phyloP scores from a whole-genome alignment of 1,140 invertebrate genomes.

The Lepeophtheirus salmonis region DNA sequence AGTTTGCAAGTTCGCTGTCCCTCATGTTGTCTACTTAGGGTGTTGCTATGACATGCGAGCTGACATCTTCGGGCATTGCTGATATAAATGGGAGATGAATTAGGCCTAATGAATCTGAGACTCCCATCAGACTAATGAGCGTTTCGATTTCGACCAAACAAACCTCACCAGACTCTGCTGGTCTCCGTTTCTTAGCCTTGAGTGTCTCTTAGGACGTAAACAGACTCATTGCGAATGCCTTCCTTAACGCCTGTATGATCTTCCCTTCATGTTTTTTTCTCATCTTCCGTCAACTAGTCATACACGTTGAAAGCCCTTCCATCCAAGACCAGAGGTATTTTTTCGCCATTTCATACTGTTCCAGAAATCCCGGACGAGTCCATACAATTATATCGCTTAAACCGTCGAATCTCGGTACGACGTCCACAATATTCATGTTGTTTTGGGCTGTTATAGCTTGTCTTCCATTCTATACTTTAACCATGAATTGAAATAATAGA shows the following conservation, averaged over 20 bases:
- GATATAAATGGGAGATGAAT: too few relatives aligned
- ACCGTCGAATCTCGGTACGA: background rate
- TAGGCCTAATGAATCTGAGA: too few relatives aligned
- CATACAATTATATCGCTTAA: background rate
- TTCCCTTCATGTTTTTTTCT: background rate
- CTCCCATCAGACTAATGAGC: background rate
- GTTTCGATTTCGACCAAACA: background rate
- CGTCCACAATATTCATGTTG: background rate
- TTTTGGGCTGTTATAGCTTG: background rate
- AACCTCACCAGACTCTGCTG: background rate
- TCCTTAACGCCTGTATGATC: background rate
- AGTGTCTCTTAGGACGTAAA: background rate
- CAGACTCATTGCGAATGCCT: background rate
- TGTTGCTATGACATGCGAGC: too few relatives aligned
- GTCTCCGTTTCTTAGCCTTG: background rate
- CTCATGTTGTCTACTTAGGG: too few relatives aligned
- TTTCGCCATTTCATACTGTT: background rate
- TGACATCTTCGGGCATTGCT: too few relatives aligned
- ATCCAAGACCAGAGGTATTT: background rate
- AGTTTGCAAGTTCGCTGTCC: background rate
- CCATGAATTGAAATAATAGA: too few relatives aligned
- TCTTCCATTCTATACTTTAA: too few relatives aligned
- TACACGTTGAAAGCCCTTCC: background rate
- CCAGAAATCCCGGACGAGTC: background rate
- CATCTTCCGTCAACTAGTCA: background rate